phyloP scores from a whole-genome alignment of 1,140 invertebrate species.

The Lysiphlebus fabarum region DNA sequence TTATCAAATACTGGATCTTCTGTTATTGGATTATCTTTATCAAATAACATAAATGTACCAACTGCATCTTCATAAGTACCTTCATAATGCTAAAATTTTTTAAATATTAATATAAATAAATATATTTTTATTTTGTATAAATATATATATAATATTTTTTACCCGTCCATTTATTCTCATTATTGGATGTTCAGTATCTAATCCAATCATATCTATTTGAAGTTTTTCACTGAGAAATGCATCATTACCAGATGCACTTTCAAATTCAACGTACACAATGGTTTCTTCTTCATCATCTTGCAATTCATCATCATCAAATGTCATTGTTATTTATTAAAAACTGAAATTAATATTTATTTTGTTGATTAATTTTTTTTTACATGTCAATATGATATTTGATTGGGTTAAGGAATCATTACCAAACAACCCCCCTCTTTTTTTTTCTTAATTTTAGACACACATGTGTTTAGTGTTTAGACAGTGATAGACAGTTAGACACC shows the following conservation, averaged over 20 bases:
- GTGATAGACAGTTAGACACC: too few species aligned
- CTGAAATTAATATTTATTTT: too few species aligned
- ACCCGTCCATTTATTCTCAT: slow-evolving; percentile 58
- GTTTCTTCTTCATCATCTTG: slow-evolving; percentile 46
- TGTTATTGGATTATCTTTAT: slow-evolving; percentile 43
- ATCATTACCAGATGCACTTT: slow-evolving; percentile 39
- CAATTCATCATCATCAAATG: slow-evolving; percentile 33
- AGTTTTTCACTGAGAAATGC: slow-evolving; percentile 42
- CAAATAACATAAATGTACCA: slow-evolving; percentile 57
- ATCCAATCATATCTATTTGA: slow-evolving; percentile 53
- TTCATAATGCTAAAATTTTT: slow-evolving; percentile 44
- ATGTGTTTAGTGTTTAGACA: too few species aligned
- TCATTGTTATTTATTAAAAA: slow-evolving; percentile 14
- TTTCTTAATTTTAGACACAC: too few species aligned
- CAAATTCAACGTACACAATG: slow-evolving; percentile 51
- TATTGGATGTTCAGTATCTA: slow-evolving; percentile 57
- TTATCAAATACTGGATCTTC: slow-evolving; percentile 54
- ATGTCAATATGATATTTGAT: too few species aligned
- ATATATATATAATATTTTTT: slow-evolving; percentile 21
- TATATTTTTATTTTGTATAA: slow-evolving; percentile 1
- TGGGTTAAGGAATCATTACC: too few species aligned
- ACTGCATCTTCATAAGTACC: slow-evolving; percentile 55
- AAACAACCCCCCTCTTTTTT: too few species aligned
- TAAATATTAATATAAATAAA: slow-evolving; percentile 10
- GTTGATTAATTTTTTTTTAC: too few species aligned